Base-by-base conservation (phyloP, 2,797 vertebrate genomes). In the Cetoscarus ocellatus region DNA sequence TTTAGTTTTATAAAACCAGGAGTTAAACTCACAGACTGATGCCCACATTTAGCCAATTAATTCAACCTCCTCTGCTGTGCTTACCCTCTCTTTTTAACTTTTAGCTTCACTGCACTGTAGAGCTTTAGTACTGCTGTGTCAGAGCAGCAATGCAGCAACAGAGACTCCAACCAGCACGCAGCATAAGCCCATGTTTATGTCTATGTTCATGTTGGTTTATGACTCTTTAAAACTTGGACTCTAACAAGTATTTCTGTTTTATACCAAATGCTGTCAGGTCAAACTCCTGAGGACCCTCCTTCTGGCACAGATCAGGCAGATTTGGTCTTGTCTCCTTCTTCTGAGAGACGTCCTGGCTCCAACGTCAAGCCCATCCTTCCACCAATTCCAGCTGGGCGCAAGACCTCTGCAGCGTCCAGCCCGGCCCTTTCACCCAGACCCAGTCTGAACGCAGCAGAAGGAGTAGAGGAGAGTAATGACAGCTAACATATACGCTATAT, bases 301-400 rank as follows among this genome's bases (percentile, higher is more conserved):
- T 14, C 73, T 44, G 73, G 3, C 38, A 72, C 72, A 60, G 81
- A 86, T 0, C 66, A 1, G 13, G 56, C 50, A 1, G 70, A 88
- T 43, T 70, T 77, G 1, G 52, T 54, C 0, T 1, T 13, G 4
- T 75, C 89, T 12, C 75, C 85, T 1, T 81, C 89, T 17, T 42
- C 83, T 0, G 77, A 87, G 1, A 52, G 19, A 56, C 89, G 83
- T 0, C 91, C 95, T 0, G 94, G 94, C 7, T 95, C 93, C 64
- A 91, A 93, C 10, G 65, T 83, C 78, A 97, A 93, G 59, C 93
- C 94, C 0, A 55, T 94, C 60, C 93, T 99, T 7, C 97, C 97
- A 13, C 96, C 96, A 0, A 97, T 98, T 82, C 95, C 95, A 0
- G 70, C 92, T 0, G 93, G 95, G 1, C 68, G 65, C 58, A 96